These are phyloP conservation scores for Candoia aspera DNA, from an alignment of 2,113 vertebrate species.

Conservation along the genomic window DNA sequence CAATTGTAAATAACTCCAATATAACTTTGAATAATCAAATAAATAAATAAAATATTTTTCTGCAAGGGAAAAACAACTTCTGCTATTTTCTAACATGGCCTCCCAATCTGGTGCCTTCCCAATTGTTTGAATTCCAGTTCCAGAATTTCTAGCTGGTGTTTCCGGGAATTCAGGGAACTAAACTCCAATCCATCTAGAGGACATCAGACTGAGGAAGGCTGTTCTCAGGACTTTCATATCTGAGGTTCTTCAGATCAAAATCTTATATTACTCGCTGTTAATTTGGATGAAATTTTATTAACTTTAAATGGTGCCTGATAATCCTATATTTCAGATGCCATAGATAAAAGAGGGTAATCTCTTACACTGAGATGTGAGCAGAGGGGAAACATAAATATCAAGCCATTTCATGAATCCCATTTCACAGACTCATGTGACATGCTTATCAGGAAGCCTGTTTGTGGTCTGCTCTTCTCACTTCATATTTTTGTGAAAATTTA, in stretches of 20 bases:
- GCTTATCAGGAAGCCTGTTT: conserved; percentile 37
- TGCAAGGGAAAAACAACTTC: neutral
- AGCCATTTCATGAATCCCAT: conserved; percentile 4
- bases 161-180: neutral
- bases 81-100: neutral
- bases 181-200: neutral
- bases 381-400: neutral
- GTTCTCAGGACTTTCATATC: neutral
- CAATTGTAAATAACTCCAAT: neutral
- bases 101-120: neutral
- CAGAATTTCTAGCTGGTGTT: neutral
- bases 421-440: neutral
- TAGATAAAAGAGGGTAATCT: neutral
- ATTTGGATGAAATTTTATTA: neutral
- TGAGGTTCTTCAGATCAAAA: neutral
- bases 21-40: neutral
- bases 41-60: neutral
- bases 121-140: neutral
- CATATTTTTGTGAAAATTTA: conserved; percentile 18
- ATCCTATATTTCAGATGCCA: neutral
- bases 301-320: neutral
- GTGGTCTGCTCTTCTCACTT: neutral
- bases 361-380: neutral
- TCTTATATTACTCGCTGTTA: neutral
- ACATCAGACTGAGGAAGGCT: neutral